A percentile compares a stretch with the other conserved stretches of the same genome.
phyloP scores from a whole-genome alignment of 2,797 vertebrate species.

The Eidolon dupreanum region DNA sequence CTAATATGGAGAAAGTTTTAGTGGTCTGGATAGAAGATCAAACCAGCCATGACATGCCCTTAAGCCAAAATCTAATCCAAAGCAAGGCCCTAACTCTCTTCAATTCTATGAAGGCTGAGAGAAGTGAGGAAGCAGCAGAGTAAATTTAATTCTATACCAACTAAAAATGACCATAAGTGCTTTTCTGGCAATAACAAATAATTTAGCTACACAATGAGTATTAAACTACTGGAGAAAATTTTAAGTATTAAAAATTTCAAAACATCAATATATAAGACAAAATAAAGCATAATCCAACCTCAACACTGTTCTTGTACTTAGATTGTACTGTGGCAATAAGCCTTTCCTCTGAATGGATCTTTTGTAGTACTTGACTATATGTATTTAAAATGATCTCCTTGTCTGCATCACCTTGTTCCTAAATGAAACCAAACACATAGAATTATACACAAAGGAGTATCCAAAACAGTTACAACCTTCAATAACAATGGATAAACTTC shows the following conservation, averaged over 20 bases:
- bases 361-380: slow-evolving; percentile 79
- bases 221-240: slow-evolving; percentile 47
- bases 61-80: neutral
- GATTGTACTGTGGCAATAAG: slow-evolving; percentile 79
- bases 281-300: slow-evolving; percentile 81
- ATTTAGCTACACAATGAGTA: neutral
- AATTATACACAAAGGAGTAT: slow-evolving; percentile 12
- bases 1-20: neutral
- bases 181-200: slow-evolving; percentile 32
- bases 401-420: slow-evolving; percentile 84
- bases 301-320: slow-evolving; percentile 82
- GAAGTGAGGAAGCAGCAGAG: neutral
- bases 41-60: neutral
- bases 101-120: neutral
- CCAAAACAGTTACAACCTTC: slow-evolving; percentile 20
- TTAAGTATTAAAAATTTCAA: slow-evolving; percentile 36
- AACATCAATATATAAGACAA: neutral
- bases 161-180: neutral
- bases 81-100: neutral
- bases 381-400: slow-evolving; percentile 82
- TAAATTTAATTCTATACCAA: slow-evolving; percentile 38
- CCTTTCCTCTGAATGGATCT: slow-evolving; percentile 81
- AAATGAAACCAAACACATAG: slow-evolving; percentile 55
- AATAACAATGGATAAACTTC: slow-evolving; percentile 10
- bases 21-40: neutral